Evolutionary conservation across 2,888 invertebrate genomes (phyloP).

Genomic region (Hetaerina titia): DNA sequence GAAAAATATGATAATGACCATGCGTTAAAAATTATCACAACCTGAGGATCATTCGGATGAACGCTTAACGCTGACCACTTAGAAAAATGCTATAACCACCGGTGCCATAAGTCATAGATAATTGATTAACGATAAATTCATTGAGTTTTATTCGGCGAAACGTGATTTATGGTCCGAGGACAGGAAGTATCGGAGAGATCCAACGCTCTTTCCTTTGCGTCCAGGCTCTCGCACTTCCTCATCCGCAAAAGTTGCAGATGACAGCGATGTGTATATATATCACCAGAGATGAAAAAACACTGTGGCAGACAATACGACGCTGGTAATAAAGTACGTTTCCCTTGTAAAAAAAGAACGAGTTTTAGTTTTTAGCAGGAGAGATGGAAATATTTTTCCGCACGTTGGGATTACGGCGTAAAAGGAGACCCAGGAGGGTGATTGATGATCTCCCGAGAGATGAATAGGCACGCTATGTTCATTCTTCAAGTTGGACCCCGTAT

Average conservation of each 20-base stretch:
- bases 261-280: background rate
- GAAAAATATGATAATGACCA: too few species aligned
- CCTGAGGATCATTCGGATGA: too few species aligned
- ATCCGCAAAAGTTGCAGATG: background rate
- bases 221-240: background rate
- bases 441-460: background rate
- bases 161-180: background rate
- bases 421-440: background rate
- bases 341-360: background rate
- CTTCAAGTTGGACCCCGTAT: background rate
- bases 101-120: background rate
- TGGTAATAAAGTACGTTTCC: background rate
- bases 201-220: background rate
- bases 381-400: background rate
- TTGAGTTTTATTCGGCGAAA: slow-evolving; percentile 17
- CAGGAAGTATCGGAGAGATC: background rate
- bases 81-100: background rate
- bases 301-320: background rate
- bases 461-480: background rate
- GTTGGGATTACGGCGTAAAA: background rate
- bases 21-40: too few species aligned
- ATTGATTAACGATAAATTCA: slow-evolving; percentile 9
- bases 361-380: background rate
- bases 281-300: background rate
- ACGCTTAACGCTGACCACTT: too few species aligned